Percentiles rank a stretch among this genome's conserved stretches.
Evolutionary conservation across 2,113 vertebrate species (phyloP).

Genomic region (Gila orcuttii): DNA sequence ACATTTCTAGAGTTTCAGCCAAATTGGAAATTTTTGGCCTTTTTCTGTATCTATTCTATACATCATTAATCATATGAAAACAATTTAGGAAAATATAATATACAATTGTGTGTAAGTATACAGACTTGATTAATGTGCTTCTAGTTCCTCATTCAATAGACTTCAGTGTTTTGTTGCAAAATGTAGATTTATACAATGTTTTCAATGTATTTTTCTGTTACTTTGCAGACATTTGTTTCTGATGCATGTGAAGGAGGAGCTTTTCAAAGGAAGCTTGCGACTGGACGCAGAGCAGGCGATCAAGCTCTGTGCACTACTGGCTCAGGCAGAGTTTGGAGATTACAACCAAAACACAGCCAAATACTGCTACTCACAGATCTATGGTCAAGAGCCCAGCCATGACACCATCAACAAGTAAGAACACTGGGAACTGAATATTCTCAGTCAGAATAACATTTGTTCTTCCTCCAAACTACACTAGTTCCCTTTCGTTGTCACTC

Average conservation of each 20-base stretch:
- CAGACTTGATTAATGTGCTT: background rate
- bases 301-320: constrained; percentile 81
- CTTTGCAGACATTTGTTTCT: constrained; percentile 82
- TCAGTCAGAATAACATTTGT: background rate
- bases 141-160: background rate
- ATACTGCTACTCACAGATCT: constrained; percentile 80
- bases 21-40: background rate
- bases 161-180: background rate
- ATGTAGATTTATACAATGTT: background rate
- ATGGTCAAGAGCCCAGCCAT: constrained; percentile 77
- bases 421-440: background rate
- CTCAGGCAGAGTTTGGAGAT: constrained; percentile 85
- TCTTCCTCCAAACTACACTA: background rate
- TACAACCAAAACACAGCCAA: constrained; percentile 85
- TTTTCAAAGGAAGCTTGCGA: constrained; percentile 79
- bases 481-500: no score
- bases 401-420: constrained; percentile 50
- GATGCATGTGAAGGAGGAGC: constrained; percentile 84
- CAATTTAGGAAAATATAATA: background rate
- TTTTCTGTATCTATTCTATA: background rate
- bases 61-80: background rate
- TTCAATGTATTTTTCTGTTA: background rate
- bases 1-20: background rate
- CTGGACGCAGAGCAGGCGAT: constrained; percentile 80
- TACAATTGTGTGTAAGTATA: background rate